phyloP scores from a whole-genome alignment of 1,140 invertebrate genomes.

The Galendromus occidentalis region DNA sequence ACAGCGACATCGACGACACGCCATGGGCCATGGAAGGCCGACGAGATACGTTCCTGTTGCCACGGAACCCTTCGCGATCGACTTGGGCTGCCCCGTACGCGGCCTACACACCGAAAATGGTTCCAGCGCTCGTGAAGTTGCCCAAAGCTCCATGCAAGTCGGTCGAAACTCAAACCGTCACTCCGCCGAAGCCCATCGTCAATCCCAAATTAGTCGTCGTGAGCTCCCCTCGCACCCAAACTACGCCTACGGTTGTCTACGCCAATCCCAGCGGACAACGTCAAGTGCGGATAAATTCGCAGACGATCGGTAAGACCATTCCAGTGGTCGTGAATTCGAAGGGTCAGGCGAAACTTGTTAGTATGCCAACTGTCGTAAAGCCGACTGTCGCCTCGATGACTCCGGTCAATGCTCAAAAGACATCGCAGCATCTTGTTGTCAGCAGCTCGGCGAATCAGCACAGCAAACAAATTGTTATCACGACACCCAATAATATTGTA shows the following conservation, averaged over 20 bases:
- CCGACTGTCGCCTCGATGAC: not conserved
- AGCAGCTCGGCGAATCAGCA: not conserved
- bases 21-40: slow-evolving; percentile 5
- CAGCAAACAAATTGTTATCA: slow-evolving; percentile 4
- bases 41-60: slow-evolving; percentile 1
- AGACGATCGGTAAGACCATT: not conserved
- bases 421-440: too few relatives aligned
- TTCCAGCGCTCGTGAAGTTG: not conserved
- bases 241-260: not conserved
- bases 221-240: slow-evolving; percentile 1
- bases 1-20: not conserved
- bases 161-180: not conserved
- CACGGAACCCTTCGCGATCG: not conserved
- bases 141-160: not conserved
- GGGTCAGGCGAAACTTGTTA: not conserved
- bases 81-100: not conserved
- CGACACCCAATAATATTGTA: not conserved
- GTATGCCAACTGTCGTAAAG: not conserved
- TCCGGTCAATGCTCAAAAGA: too few relatives aligned
- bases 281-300: not conserved
- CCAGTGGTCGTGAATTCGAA: slow-evolving; percentile 3
- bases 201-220: slow-evolving; percentile 1
- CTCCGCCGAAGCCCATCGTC: not conserved
- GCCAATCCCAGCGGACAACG: not conserved
- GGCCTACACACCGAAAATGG: not conserved